Evolutionary conservation across 2,113 vertebrate genomes (phyloP).

Genomic region (Chinchilla lanigera): DNA sequence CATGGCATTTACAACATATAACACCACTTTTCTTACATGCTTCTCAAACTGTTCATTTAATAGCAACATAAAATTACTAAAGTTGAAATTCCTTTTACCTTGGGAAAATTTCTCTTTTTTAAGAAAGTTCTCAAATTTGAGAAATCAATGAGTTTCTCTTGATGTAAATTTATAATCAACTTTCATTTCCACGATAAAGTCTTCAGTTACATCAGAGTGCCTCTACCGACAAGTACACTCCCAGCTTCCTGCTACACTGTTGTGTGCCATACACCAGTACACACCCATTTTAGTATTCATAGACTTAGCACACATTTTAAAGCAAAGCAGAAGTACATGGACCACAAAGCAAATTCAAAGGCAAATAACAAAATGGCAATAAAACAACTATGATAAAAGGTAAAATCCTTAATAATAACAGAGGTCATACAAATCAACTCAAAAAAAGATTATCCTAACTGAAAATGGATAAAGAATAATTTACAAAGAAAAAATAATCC

Average conservation of each 20-base stretch:
- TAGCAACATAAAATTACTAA: not conserved
- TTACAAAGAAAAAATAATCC: constrained; percentile 29
- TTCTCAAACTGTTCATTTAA: not conserved
- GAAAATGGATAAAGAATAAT: constrained; percentile 7
- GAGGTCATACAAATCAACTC: not conserved
- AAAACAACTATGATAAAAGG: not conserved
- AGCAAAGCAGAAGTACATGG: not conserved
- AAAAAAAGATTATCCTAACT: not conserved
- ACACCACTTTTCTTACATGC: not conserved
- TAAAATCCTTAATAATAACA: not conserved
- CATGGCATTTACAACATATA: not conserved
- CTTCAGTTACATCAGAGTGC: not conserved
- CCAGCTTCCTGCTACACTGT: not conserved
- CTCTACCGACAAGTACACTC: not conserved
- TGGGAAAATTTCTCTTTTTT: not conserved
- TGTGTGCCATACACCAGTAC: not conserved
- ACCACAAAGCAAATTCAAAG: not conserved
- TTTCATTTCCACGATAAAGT: not conserved
- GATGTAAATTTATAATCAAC: not conserved
- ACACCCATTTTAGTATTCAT: not conserved
- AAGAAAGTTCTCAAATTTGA: constrained; percentile 14
- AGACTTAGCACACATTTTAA: not conserved
- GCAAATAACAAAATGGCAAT: not conserved
- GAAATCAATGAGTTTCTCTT: not conserved
- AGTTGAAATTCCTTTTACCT: not conserved